phyloP scores from a whole-genome alignment of 2,113 vertebrate species.

The Etheostoma spectabile region DNA sequence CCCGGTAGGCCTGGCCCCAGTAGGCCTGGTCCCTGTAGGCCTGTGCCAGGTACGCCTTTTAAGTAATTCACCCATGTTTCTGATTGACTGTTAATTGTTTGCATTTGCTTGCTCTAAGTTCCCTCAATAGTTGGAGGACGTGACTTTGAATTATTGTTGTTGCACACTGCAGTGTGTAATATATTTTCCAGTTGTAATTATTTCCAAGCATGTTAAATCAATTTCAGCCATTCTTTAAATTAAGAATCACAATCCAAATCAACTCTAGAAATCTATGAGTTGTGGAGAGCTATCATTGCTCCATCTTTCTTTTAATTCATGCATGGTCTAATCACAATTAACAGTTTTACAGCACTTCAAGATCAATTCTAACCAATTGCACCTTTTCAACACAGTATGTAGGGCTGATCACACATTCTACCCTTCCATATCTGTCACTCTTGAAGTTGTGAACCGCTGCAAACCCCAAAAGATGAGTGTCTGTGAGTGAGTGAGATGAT shows the following conservation, averaged over 20 bases:
- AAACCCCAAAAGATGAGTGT: constrained; percentile 30
- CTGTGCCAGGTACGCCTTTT: too few species aligned
- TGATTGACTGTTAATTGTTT: constrained; percentile 9
- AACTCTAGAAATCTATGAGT: constrained; percentile 10
- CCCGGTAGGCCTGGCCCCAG: too few species aligned
- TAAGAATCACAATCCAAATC: constrained; percentile 20
- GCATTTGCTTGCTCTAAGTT: neutral
- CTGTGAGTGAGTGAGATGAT: constrained; percentile 19
- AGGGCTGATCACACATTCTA: constrained; percentile 28
- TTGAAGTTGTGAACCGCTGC: constrained; percentile 17
- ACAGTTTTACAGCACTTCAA: constrained; percentile 38
- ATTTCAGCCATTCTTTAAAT: constrained; percentile 11
- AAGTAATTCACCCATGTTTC: too few species aligned
- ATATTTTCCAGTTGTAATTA: constrained; percentile 14
- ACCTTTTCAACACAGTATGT: neutral
- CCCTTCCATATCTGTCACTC: constrained; percentile 9
- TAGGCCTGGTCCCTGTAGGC: too few species aligned
- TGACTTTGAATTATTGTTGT: neutral
- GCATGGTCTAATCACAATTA: constrained; percentile 36
- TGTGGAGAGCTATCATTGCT: neutral
- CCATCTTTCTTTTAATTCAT: constrained; percentile 38
- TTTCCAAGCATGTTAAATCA: constrained; percentile 23
- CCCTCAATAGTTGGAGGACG: neutral
- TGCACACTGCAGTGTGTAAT: neutral
- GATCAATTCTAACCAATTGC: constrained; percentile 11